Conservation (phyloP, 2,888 invertebrate genomes). For the Lobophora halterata region DNA sequence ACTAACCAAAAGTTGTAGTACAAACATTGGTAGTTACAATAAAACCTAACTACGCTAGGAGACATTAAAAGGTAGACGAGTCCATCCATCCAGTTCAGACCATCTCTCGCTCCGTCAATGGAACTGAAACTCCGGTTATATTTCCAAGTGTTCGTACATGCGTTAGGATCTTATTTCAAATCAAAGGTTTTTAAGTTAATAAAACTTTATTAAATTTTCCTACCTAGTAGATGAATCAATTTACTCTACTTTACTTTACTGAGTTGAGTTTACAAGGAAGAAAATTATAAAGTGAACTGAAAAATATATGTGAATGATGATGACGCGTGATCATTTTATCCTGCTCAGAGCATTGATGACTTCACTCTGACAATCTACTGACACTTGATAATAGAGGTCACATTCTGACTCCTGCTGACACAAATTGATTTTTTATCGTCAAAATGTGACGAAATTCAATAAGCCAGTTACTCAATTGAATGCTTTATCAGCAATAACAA, state of each 20-base stretch:
- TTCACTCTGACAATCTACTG: slow-evolving; percentile 21
- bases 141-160: too few species aligned
- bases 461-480: slow-evolving; percentile 58
- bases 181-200: too few species aligned
- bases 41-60: slow-evolving; percentile 4
- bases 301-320: slow-evolving; percentile 5
- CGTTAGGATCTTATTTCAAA: too few species aligned
- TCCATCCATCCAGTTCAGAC: too few species aligned
- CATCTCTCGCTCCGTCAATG: too few species aligned
- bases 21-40: slow-evolving; percentile 8
- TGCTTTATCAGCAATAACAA: slow-evolving; percentile 60
- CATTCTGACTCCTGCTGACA: slow-evolving; percentile 59
- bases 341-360: slow-evolving; percentile 15
- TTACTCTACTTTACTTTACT: too few species aligned
- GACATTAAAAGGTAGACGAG: too few species aligned
- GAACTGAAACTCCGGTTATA: too few species aligned
- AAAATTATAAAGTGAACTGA: too few species aligned
- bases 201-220: too few species aligned
- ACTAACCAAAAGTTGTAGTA: slow-evolving; percentile 8
- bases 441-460: slow-evolving; percentile 59
- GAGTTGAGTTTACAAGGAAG: too few species aligned
- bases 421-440: slow-evolving; percentile 74
- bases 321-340: slow-evolving; percentile 6
- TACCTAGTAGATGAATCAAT: too few species aligned
- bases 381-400: slow-evolving; percentile 48